These are phyloP conservation scores for Caenorhabditis sp. DNA, from an alignment of 2,888 invertebrate genomes.

Conservation along the genomic window DNA sequence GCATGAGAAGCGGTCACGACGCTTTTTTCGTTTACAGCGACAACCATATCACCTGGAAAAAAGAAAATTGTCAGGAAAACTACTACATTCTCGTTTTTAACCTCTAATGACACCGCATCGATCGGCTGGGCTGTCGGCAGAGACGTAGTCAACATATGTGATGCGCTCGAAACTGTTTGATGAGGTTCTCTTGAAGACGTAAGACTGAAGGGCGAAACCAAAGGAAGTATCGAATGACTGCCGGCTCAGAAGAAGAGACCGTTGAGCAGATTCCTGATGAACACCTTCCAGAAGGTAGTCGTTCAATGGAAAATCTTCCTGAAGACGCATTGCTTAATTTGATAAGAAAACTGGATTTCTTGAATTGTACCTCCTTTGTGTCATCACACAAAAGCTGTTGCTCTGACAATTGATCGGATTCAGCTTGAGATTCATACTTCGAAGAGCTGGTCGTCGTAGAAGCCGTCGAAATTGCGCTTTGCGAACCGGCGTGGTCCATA, in stretches of 20 bases:
- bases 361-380: constrained; percentile 28
- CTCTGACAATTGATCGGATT: constrained; percentile 17
- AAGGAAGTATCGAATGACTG: constrained; percentile 91
- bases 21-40: constrained; percentile 70
- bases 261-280: constrained; percentile 49
- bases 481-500: constrained; percentile 43
- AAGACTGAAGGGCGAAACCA: constrained; percentile 96
- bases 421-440: constrained; percentile 41
- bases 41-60: constrained; percentile 66
- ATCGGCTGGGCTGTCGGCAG: constrained; percentile 93
- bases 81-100: too few species aligned
- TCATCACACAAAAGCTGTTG: constrained; percentile 34
- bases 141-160: constrained; percentile 97
- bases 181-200: constrained; percentile 96
- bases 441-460: constrained; percentile 56
- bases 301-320: constrained; percentile 51
- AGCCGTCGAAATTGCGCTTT: constrained; percentile 41
- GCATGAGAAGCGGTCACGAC: constrained; percentile 66
- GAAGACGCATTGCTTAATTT: neutral
- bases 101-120: constrained; percentile 95
- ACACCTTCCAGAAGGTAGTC: constrained; percentile 43
- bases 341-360: too few species aligned
- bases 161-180: constrained; percentile 96
- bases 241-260: constrained; percentile 88
- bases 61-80: too few species aligned